phyloP scores from a whole-genome alignment of 2,888 invertebrate genomes.

The Isotomurus palustris region DNA sequence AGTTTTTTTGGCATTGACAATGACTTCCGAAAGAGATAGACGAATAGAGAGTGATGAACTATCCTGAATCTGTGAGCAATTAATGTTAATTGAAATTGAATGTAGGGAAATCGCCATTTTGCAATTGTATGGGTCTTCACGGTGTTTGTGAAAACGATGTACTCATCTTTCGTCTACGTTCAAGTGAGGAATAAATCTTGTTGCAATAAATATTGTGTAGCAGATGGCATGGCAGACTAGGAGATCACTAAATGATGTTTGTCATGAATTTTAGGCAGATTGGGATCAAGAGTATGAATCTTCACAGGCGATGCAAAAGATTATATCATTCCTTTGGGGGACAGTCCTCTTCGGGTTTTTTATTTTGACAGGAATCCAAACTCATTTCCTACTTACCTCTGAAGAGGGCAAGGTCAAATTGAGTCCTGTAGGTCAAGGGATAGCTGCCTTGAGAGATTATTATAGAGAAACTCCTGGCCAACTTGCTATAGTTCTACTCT shows the following conservation, averaged over 20 bases:
- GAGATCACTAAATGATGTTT: too few relatives aligned
- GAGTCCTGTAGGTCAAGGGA: constrained; percentile 21
- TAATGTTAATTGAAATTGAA: neutral
- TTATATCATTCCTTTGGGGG: constrained; percentile 38
- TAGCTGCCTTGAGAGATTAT: constrained; percentile 17
- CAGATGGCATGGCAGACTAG: too few relatives aligned
- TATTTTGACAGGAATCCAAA: constrained; percentile 21
- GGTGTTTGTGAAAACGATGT: neutral
- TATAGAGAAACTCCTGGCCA: constrained; percentile 25
- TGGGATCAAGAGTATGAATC: constrained; percentile 28
- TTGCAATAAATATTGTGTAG: too few relatives aligned
- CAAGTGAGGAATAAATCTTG: neutral
- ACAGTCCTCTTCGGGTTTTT: constrained; percentile 28
- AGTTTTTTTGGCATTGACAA: neutral
- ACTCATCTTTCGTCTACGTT: neutral
- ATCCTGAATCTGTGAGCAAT: neutral
- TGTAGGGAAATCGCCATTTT: constrained; percentile 20
- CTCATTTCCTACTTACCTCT: constrained; percentile 11
- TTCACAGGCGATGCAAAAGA: constrained; percentile 18
- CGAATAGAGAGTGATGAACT: neutral
- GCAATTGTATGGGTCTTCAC: constrained; percentile 3
- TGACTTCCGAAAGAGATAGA: neutral
- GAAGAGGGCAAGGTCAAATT: constrained; percentile 25
- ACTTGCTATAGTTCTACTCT: constrained; percentile 23
- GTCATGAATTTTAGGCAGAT: constrained; percentile 20